Percentiles rank a stretch among this genome's conserved stretches.
These are phyloP conservation scores for Trematocara marginatum DNA, from an alignment of 2,113 vertebrate genomes.

Conservation along the genomic window DNA sequence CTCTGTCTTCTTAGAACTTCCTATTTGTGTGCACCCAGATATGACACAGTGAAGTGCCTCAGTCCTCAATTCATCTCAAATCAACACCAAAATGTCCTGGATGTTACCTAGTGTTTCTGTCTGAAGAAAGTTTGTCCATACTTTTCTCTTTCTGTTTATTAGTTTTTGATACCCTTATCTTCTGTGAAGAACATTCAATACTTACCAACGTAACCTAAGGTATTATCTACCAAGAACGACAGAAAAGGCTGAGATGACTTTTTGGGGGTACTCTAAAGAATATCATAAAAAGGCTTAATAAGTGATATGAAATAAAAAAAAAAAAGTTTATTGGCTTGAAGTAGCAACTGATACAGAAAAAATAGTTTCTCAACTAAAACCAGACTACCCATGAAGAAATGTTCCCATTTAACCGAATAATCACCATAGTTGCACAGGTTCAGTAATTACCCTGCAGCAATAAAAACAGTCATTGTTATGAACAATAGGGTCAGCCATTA, in stretches of 20 bases:
- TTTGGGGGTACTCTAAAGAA: background rate
- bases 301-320: fast-evolving
- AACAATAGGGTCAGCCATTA: background rate
- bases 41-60: background rate
- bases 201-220: background rate
- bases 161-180: background rate
- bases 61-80: background rate
- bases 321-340: background rate
- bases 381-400: background rate
- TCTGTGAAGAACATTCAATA: background rate
- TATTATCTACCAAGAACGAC: background rate
- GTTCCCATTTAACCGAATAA: background rate
- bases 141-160: background rate
- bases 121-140: background rate
- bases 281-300: background rate
- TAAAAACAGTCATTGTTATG: background rate
- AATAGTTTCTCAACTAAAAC: background rate
- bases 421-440: background rate
- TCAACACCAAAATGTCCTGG: background rate
- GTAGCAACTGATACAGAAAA: background rate
- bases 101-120: background rate
- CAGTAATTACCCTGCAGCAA: background rate
- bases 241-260: background rate
- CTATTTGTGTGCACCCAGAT: background rate
- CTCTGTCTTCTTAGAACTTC: background rate